Evolutionary conservation across 2,888 invertebrate species (phyloP).

Genomic region (Trichacis sp.): DNA sequence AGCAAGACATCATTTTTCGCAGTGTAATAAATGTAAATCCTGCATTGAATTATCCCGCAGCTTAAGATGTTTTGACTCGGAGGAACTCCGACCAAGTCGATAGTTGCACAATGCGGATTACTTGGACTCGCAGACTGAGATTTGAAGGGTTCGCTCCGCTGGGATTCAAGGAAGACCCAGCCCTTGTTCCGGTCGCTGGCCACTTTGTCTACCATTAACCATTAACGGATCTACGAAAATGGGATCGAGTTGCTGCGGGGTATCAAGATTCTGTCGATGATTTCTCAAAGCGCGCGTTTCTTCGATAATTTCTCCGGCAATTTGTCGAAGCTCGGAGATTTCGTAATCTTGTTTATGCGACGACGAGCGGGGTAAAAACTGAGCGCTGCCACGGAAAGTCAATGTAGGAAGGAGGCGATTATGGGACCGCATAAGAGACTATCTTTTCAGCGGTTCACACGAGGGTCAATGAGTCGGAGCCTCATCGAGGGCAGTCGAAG

Average conservation of each 20-base stretch:
- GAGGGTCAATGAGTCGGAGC: conserved; percentile 40
- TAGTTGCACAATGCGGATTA: conserved; percentile 65
- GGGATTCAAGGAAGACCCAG: conserved; percentile 69
- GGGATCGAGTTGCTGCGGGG: conserved; percentile 61
- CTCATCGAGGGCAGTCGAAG: conserved; percentile 43
- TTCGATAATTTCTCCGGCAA: not conserved
- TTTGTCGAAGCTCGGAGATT: not conserved
- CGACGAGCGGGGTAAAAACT: not conserved
- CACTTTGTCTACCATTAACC: conserved; percentile 69
- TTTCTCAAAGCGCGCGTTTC: not conserved
- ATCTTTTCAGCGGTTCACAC: conserved; percentile 35
- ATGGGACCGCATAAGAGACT: conserved; percentile 32
- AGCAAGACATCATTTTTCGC: too few relatives aligned
- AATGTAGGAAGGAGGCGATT: conserved; percentile 35
- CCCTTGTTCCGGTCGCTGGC: conserved; percentile 68
- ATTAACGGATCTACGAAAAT: conserved; percentile 69
- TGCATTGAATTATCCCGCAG: too few relatives aligned
- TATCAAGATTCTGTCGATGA: conserved; percentile 17
- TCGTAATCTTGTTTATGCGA: conserved; percentile 2
- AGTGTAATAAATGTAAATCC: too few relatives aligned
- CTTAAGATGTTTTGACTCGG: not conserved
- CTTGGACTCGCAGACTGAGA: conserved; percentile 55
- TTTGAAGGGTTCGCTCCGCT: conserved; percentile 57
- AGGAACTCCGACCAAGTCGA: conserved; percentile 52
- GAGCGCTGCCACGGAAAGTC: conserved; percentile 23